These are phyloP conservation scores for Rhingia campestris DNA, from an alignment of 2,888 invertebrate species.

Conservation along the genomic window DNA sequence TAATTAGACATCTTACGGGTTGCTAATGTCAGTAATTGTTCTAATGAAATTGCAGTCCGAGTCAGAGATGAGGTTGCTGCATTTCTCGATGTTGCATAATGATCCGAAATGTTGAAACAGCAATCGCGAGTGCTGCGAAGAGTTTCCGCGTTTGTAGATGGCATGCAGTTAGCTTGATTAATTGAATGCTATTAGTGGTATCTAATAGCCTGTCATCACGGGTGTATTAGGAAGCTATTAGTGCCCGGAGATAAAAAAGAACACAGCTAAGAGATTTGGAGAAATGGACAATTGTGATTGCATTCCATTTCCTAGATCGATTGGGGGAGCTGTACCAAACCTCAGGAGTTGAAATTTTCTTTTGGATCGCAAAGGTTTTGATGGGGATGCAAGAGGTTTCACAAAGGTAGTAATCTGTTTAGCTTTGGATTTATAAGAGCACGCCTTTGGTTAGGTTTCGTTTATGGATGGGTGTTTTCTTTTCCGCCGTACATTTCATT, in stretches of 20 bases:
- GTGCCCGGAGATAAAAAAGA: background rate
- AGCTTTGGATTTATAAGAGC: too few species aligned
- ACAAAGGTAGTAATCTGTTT: too few species aligned
- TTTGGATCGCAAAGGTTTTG: background rate
- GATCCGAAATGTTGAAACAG: background rate
- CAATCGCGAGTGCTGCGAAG: background rate
- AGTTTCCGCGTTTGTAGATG: background rate
- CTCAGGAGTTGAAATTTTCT: background rate
- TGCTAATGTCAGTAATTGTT: slow-evolving; percentile 9
- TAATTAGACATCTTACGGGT: background rate
- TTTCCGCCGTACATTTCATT: too few species aligned
- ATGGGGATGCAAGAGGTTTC: too few species aligned
- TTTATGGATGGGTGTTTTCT: too few species aligned
- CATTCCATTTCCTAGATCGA: slow-evolving; percentile 5
- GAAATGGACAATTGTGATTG: background rate
- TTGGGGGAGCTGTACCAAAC: background rate
- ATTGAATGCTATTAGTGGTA: background rate
- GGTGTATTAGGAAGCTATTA: slow-evolving; percentile 9
- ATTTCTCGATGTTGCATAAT: slow-evolving; percentile 11
- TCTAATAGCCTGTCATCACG: slow-evolving; percentile 14
- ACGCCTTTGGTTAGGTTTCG: too few species aligned
- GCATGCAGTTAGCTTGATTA: slow-evolving; percentile 1
- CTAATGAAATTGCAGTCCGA: background rate
- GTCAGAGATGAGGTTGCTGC: background rate
- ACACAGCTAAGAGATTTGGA: background rate